Evolutionary conservation across 2,113 vertebrate genomes (phyloP).

Genomic region (Megalops atlanticus): DNA sequence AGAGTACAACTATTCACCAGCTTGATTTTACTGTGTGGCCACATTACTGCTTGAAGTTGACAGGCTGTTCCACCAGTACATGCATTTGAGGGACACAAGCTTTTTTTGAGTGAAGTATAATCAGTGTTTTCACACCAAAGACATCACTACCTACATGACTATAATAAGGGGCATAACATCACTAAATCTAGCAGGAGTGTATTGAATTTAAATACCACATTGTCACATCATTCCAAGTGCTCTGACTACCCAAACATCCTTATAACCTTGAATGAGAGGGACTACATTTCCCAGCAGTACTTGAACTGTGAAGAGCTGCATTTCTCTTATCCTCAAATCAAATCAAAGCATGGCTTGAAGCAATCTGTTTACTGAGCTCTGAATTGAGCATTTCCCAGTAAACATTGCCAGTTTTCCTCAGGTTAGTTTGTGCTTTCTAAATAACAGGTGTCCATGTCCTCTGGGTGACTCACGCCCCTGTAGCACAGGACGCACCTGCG

Average conservation of each 20-base stretch:
- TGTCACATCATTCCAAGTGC: no score
- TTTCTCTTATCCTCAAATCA: not conserved
- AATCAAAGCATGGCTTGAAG: no score
- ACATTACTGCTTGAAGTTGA: no score
- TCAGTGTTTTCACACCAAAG: no score
- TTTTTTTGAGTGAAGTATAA: not conserved
- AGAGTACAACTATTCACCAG: not conserved
- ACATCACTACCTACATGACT: not conserved
- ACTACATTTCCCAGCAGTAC: not conserved
- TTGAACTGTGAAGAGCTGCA: not conserved
- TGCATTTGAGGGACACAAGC: no score
- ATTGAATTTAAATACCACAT: not conserved
- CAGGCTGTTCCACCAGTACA: no score
- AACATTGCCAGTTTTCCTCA: no score
- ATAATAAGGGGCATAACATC: not conserved
- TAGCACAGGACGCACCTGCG: conserved; percentile 75
- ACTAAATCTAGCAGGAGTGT: not conserved
- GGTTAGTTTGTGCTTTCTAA: not conserved
- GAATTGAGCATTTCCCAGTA: not conserved
- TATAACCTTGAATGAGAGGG: not conserved
- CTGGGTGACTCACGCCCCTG: not conserved
- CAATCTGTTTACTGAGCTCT: not conserved
- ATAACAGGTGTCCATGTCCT: not conserved
- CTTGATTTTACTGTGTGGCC: not conserved
- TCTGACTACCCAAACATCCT: no score